Evolutionary conservation across 2,113 vertebrate genomes (phyloP), one percentile per base, ranked within the genome.

Genomic region (Rhabdomys dilectus): DNA sequence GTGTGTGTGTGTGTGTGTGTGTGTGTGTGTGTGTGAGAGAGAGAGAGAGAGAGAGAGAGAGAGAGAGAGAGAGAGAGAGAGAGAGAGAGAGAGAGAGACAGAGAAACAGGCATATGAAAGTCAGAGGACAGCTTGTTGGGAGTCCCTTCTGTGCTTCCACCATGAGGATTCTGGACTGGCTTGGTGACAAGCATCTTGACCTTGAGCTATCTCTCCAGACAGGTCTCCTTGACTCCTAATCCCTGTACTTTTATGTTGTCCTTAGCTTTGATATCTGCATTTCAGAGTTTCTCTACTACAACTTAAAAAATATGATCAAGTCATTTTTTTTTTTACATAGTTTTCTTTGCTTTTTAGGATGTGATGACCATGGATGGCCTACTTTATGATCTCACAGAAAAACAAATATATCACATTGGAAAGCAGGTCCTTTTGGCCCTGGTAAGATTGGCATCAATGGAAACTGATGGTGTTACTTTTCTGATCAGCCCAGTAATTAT

Each of bases 341-440:
- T 53, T 84, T 84, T 64, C 51, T 56, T 66, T 48, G 48, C 9
- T 88, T 36, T 93, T 53, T 77, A 99, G 99, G 98, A 98, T 96
- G 96, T 98, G 22, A 95, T 99, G 98, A 97, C 97, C 19, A 95
- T 97, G 98, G 95, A 98, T 91, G 95, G 96, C 56, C 66, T 98
- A 34, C 98, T 98, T 2, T 99, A 97, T 66, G 99, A 99, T 56
- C 94, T 99, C 77, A 99, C 99, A 42, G 99, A 99, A 97, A 98
- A 97, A 72, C 99, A 99, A 90, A 96, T 99, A 0, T 99, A 99
- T 95, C 97, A 98, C 88, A 86, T 98, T n/a, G 99, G 98, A 48
- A 97, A 96, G 80, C 98, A 99, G 78, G 97, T 98, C 95, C 98
- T 98, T 91, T 94, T 96, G 93, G 99, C 98, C 93, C 95, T 99